A percentile compares a stretch with the other conserved stretches of the same genome.
phyloP scores from a whole-genome alignment of 64 coral and sea anemone genomes.

The Montipora cactus region DNA sequence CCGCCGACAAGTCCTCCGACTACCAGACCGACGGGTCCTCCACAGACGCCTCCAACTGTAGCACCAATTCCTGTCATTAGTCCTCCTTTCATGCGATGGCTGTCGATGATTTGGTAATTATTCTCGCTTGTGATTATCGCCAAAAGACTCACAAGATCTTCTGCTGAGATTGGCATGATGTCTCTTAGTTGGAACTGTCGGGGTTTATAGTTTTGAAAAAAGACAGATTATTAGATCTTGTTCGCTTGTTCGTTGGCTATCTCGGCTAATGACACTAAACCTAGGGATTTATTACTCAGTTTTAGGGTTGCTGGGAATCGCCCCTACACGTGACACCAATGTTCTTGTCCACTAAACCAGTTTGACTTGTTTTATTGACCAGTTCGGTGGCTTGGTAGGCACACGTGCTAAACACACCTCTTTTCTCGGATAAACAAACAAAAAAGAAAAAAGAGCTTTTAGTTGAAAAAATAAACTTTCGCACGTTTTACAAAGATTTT shows the following conservation, averaged over 20 bases:
- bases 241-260: too few relatives aligned
- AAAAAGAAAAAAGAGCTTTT: neutral
- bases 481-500: too few relatives aligned
- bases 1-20: constrained; percentile 83
- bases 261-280: too few relatives aligned
- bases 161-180: constrained; percentile 70
- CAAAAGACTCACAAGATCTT: constrained; percentile 81
- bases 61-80: constrained; percentile 65
- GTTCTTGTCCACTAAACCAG: neutral
- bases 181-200: neutral
- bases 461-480: too few relatives aligned
- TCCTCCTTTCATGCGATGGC: constrained; percentile 67
- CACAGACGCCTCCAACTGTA: constrained; percentile 84
- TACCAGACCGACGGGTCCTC: constrained; percentile 78
- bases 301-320: neutral
- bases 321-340: constrained; percentile 6
- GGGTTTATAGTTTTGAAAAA: neutral
- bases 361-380: neutral
- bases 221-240: too few relatives aligned
- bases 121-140: constrained; percentile 76
- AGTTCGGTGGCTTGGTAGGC: neutral
- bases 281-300: neutral
- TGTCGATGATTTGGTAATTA: constrained; percentile 57
- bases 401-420: too few relatives aligned
- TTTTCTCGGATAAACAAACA: neutral